Evolutionary conservation across 2,888 invertebrate genomes (phyloP).

Genomic region (Apomyelois bistriatella): DNA sequence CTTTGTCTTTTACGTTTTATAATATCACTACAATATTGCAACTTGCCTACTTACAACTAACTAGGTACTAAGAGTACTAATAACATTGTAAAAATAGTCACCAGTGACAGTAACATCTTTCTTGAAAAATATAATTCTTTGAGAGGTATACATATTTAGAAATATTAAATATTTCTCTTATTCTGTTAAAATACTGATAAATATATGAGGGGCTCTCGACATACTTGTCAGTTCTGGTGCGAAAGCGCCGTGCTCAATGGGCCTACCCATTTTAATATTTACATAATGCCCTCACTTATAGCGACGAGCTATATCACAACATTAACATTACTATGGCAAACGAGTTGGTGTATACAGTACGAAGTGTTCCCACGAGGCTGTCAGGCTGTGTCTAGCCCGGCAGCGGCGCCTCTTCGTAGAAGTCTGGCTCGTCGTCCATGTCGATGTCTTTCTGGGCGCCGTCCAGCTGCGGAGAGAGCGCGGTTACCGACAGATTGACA

Average conservation of each 20-base stretch:
- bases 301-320: no score
- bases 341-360: no score
- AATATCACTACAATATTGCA: slow-evolving; percentile 3
- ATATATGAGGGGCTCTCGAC: background rate
- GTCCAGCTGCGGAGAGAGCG: slow-evolving; percentile 83
- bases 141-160: background rate
- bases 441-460: slow-evolving; percentile 91
- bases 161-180: slow-evolving; percentile 3
- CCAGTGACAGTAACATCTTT: background rate
- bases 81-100: slow-evolving; percentile 1
- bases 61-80: no score
- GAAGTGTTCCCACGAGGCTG: no score
- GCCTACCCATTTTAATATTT: background rate
- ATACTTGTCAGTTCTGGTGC: background rate
- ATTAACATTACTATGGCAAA: background rate
- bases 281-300: no score
- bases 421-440: slow-evolving; percentile 94
- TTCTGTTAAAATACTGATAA: slow-evolving; percentile 3
- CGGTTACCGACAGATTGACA: no score
- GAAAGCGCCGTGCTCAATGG: background rate
- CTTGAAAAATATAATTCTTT: background rate
- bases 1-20: background rate
- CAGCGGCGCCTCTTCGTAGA: slow-evolving; percentile 94
- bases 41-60: background rate
- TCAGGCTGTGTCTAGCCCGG: slow-evolving; percentile 85